These are phyloP conservation scores for Plebejus melissa DNA, from an alignment of 2,888 invertebrate species.

Conservation along the genomic window DNA sequence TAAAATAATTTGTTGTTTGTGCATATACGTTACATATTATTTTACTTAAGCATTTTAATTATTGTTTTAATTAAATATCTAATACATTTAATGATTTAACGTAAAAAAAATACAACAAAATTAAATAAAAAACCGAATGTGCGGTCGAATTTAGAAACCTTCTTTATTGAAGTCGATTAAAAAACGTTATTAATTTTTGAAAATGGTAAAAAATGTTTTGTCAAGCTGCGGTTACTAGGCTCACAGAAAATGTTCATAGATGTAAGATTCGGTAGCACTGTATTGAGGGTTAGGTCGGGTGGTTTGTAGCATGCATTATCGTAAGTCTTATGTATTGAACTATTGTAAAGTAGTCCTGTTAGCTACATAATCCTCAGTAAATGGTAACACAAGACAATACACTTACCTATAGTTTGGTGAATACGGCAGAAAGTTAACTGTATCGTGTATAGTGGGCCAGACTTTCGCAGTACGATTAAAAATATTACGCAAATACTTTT, in stretches of 20 bases:
- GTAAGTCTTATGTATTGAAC: conserved; percentile 33
- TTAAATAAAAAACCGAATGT: no score
- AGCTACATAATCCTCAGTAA: conserved; percentile 65
- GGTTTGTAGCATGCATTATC: conserved; percentile 33
- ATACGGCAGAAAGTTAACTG: conserved; percentile 73
- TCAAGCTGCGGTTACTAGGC: not conserved
- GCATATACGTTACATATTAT: no score
- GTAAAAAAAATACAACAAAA: no score
- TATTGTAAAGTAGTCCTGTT: conserved; percentile 42
- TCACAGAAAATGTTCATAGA: conserved; percentile 26
- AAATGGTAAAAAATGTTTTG: not conserved
- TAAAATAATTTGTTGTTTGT: no score
- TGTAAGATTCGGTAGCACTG: conserved; percentile 19
- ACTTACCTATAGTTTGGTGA: conserved; percentile 74
- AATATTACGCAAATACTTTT: not conserved
- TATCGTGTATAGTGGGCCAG: conserved; percentile 49
- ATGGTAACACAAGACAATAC: conserved; percentile 75
- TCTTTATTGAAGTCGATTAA: no score
- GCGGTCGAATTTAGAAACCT: no score
- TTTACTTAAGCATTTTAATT: not conserved
- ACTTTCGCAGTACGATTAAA: not conserved
- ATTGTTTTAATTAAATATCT: not conserved
- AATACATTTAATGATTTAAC: no score
- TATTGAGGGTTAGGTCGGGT: conserved; percentile 22
- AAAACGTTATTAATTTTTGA: not conserved